Percentiles rank a stretch among this genome's conserved stretches.
Evolutionary conservation across 2,888 invertebrate species (phyloP).

Genomic region (Ditula angustiorana): DNA sequence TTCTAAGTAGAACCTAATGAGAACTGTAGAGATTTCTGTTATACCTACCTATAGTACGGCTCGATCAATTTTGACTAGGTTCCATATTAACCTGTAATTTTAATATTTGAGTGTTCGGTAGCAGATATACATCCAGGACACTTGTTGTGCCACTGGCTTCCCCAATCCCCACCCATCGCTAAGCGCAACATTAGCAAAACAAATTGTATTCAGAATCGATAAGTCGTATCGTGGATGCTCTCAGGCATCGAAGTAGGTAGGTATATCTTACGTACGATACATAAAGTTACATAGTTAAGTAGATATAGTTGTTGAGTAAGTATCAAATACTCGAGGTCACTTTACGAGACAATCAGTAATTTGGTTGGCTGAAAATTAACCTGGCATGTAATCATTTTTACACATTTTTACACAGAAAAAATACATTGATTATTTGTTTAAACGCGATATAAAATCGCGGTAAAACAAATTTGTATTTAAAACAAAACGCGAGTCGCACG

Average conservation of each 20-base stretch:
- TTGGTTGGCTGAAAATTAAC: background rate
- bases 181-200: slow-evolving; percentile 35
- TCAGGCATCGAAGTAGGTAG: slow-evolving; percentile 8
- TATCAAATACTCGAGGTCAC: background rate
- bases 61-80: no score
- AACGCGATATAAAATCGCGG: no score
- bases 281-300: background rate
- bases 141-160: slow-evolving; percentile 25
- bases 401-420: no score
- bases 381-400: background rate
- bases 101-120: background rate
- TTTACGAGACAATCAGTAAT: background rate
- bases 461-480: no score
- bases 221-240: slow-evolving; percentile 20
- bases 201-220: slow-evolving; percentile 40
- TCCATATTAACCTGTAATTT: no score
- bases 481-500: background rate
- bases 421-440: no score
- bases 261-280: slow-evolving; percentile 2
- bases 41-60: no score
- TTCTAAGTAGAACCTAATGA: no score
- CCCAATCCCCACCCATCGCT: background rate
- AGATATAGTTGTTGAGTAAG: background rate
- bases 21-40: no score
- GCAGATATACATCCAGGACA: slow-evolving; percentile 17